These are phyloP conservation scores for Argyresthia albistria DNA, from an alignment of 2,888 invertebrate species.

Conservation along the genomic window DNA sequence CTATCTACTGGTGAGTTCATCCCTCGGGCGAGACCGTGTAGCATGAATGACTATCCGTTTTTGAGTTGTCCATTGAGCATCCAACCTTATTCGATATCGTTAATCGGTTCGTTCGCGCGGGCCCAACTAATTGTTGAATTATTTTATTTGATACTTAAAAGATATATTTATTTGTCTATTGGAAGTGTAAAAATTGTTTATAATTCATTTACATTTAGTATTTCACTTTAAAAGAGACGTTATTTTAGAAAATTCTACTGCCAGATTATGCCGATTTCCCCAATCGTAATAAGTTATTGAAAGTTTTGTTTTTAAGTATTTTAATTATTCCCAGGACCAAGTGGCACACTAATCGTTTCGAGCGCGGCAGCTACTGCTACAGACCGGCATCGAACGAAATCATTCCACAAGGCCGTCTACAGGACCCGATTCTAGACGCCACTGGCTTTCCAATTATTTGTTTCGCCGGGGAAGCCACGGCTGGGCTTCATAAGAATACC, in stretches of 20 bases:
- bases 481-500: constrained; percentile 70
- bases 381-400: constrained; percentile 42
- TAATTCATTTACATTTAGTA: too few species aligned
- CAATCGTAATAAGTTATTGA: neutral
- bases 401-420: constrained; percentile 49
- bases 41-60: too few species aligned
- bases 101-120: too few species aligned
- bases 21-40: neutral
- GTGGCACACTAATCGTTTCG: constrained; percentile 68
- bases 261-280: too few species aligned
- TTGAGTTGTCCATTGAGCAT: too few species aligned
- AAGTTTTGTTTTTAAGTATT: neutral
- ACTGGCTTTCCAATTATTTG: constrained; percentile 38
- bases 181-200: too few species aligned
- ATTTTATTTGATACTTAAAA: too few species aligned
- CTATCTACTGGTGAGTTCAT: neutral
- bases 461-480: constrained; percentile 72
- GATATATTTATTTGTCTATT: too few species aligned
- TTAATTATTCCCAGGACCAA: constrained; percentile 40
- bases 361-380: constrained; percentile 72
- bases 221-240: too few species aligned
- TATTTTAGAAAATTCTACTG: too few species aligned
- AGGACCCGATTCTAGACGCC: constrained; percentile 8
- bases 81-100: too few species aligned
- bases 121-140: too few species aligned